phyloP scores from a whole-genome alignment of 1,140 invertebrate species.

The Lepidurus arcticus region DNA sequence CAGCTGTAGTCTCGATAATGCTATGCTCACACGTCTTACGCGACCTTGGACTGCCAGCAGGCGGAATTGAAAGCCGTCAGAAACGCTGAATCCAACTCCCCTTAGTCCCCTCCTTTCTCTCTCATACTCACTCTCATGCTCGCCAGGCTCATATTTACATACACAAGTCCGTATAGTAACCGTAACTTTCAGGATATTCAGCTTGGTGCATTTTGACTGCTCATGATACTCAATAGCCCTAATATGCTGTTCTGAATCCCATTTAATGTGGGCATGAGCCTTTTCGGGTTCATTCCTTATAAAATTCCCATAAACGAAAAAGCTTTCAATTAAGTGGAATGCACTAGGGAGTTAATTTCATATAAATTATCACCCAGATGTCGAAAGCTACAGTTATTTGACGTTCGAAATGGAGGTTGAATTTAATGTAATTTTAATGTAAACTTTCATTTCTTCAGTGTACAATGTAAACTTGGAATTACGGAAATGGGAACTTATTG shows the following conservation, averaged over 20 bases:
- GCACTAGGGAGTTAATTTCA: too few relatives aligned
- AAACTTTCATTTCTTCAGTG: too few relatives aligned
- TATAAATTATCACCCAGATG: too few relatives aligned
- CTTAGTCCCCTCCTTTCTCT: neutral
- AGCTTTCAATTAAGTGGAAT: too few relatives aligned
- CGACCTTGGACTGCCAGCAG: constrained; percentile 13
- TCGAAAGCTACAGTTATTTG: too few relatives aligned
- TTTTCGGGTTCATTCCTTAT: too few relatives aligned
- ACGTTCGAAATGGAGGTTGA: too few relatives aligned
- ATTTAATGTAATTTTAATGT: too few relatives aligned
- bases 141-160: neutral
- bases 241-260: neutral
- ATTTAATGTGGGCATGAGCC: too few relatives aligned
- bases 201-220: neutral
- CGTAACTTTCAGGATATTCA: neutral
- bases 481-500: too few relatives aligned
- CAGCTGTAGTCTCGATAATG: neutral
- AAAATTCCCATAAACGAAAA: too few relatives aligned
- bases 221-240: neutral
- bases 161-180: neutral
- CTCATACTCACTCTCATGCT: neutral
- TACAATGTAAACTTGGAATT: too few relatives aligned
- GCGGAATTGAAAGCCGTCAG: constrained; percentile 16
- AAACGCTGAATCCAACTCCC: constrained; percentile 2
- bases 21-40: constrained; percentile 9